Conservation (phyloP, 2,888 invertebrate species). For the Cancer borealis region DNA sequence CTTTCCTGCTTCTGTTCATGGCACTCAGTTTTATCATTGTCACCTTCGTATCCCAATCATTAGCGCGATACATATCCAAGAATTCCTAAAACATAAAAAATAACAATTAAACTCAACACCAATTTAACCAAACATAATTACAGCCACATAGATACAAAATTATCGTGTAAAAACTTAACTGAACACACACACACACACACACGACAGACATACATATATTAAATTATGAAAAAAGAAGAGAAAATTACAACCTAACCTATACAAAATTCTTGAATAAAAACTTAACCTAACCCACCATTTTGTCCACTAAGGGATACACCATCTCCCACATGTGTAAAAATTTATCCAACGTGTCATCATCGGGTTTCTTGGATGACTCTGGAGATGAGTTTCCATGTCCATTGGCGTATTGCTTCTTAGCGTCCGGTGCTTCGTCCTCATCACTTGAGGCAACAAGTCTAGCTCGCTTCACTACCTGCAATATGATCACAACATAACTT, state of each 20-base stretch:
- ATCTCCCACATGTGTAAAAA: slow-evolving; percentile 59
- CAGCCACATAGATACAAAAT: not conserved
- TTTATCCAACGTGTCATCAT: slow-evolving; percentile 60
- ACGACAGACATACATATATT: not conserved
- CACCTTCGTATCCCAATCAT: slow-evolving; percentile 60
- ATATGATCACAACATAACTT: not conserved
- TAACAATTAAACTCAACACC: too few species aligned
- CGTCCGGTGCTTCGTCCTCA: slow-evolving; percentile 57
- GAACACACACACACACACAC: not conserved
- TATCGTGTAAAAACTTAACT: too few species aligned
- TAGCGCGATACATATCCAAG: slow-evolving; percentile 55
- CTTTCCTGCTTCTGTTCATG: slow-evolving; percentile 20
- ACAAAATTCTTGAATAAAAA: too few species aligned
- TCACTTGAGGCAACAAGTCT: slow-evolving; percentile 68
- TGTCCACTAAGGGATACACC: slow-evolving; percentile 63
- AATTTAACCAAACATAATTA: too few species aligned
- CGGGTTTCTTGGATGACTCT: slow-evolving; percentile 2
- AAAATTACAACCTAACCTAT: not conserved
- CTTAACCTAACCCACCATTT: slow-evolving; percentile 61
- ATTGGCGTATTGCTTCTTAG: slow-evolving; percentile 55
- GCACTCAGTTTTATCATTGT: slow-evolving; percentile 58
- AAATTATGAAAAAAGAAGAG: not conserved
- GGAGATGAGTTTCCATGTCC: slow-evolving; percentile 38
- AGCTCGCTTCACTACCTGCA: slow-evolving; percentile 61
- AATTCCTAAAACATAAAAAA: slow-evolving; percentile 47